Conservation (phyloP, 2,113 vertebrate species). For the Scomber colias region DNA sequence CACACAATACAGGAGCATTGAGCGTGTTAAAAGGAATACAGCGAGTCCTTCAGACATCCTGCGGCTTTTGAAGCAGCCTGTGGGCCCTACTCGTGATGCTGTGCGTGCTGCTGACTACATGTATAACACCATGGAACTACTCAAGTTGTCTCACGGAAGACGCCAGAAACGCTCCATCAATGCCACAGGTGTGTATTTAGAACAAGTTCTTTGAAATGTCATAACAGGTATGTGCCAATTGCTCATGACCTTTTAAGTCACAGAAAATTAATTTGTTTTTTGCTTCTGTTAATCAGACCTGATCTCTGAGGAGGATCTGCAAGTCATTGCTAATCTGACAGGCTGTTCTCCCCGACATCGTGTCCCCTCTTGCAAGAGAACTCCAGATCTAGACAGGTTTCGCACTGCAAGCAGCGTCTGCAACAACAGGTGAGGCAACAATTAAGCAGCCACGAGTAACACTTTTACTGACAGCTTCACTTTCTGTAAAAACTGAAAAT, state of each 20-base stretch:
- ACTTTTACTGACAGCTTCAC: too few relatives aligned
- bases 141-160: constrained; percentile 69
- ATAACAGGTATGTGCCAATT: too few relatives aligned
- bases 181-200: constrained; percentile 77
- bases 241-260: constrained; percentile 33
- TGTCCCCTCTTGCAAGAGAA: constrained; percentile 62
- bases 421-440: constrained; percentile 87
- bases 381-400: constrained; percentile 45
- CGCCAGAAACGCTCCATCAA: constrained; percentile 81
- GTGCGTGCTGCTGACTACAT: constrained; percentile 88
- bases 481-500: too few relatives aligned
- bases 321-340: constrained; percentile 76
- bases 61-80: constrained; percentile 85
- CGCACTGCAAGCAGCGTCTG: constrained; percentile 84
- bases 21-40: constrained; percentile 64
- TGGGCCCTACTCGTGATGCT: constrained; percentile 62
- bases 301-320: constrained; percentile 80
- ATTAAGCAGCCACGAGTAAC: too few relatives aligned
- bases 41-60: constrained; percentile 81
- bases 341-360: constrained; percentile 83
- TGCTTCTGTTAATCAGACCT: constrained; percentile 76
- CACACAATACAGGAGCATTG: constrained; percentile 78
- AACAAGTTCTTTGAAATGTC: too few relatives aligned
- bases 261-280: too few relatives aligned
- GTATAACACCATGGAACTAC: constrained; percentile 80